Base-by-base conservation (phyloP, 2,797 vertebrate species). In the Sternotherus odoratus region DNA sequence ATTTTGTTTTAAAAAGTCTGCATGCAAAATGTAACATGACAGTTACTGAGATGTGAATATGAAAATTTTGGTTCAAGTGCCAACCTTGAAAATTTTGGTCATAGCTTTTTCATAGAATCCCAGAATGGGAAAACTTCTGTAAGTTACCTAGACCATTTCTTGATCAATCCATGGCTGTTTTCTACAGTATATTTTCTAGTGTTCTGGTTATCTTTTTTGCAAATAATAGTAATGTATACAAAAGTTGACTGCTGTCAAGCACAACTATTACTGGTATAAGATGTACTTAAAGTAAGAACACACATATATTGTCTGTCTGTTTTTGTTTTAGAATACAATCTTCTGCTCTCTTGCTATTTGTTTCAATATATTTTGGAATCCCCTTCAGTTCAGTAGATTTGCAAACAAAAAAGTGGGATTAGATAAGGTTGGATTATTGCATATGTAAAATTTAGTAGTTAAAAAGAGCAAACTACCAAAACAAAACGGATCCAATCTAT, bases 1-100 rank as follows among this genome's bases (percentile, higher is more conserved):
- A 72, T 79, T 87, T 77, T 12, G 4, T 85, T 94, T 94, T 89
- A 0, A 89, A 95, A 85, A 79, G 86, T 93, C 17, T 39, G 50
- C 90, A 95, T 97, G 95, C 95, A 97, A 96, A 97, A 74, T 79
- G 36, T 0, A 1, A 90, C 77, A 79, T 87, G 48, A 60, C 86
- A 89, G 79, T 90, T 91, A 82, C 89, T 95, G 90, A 93, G 88
- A 87, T 72, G 88, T 92, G 86, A 90, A 95, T 95, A 91, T 3
- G 92, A 96, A 91, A 94, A 93, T 43, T 92, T 94, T 83, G 66
- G 0, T 43, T 75, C 63, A 88, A 93, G 74, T 88, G 83, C 66
- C 0, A 0, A 50, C 87, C 92, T 97, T 86, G 0, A 95, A 93
- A 96, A 92, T 89, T 49, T 1, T 17, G 15, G 1, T 57, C 5